Evolutionary conservation across 2,888 invertebrate genomes (phyloP).

Genomic region (Eurytoma californica): DNA sequence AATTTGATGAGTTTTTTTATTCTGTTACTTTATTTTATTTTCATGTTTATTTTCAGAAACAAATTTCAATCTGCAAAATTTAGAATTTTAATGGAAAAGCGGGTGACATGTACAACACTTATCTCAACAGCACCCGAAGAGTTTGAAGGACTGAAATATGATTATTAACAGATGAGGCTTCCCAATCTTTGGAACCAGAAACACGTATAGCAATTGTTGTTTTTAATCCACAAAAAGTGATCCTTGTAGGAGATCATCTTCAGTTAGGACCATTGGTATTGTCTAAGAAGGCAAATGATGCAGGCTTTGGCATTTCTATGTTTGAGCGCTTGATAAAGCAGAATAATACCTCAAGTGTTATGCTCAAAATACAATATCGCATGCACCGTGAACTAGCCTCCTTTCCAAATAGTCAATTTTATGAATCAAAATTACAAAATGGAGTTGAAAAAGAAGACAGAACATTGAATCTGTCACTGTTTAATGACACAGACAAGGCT

Average conservation of each 20-base stretch:
- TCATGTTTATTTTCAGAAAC: not conserved
- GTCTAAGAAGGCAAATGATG: slow-evolving; percentile 4
- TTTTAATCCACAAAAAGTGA: slow-evolving; percentile 2
- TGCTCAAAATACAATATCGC: slow-evolving; percentile 3
- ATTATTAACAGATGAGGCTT: slow-evolving; percentile 2
- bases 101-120: not conserved
- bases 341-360: not conserved
- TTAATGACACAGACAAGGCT: slow-evolving; percentile 2
- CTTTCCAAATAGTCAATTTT: slow-evolving; percentile 11
- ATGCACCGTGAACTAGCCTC: slow-evolving; percentile 9
- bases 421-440: slow-evolving; percentile 18
- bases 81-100: not conserved
- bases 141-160: slow-evolving; percentile 4
- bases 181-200: slow-evolving; percentile 20
- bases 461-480: not conserved
- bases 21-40: slow-evolving; percentile 1
- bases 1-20: not conserved
- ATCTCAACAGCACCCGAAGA: slow-evolving; percentile 2
- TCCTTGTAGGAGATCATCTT: slow-evolving; percentile 8
- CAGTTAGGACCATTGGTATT: slow-evolving; percentile 13
- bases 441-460: slow-evolving; percentile 4
- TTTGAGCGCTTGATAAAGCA: slow-evolving; percentile 8
- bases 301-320: slow-evolving; percentile 13
- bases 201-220: not conserved
- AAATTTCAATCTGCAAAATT: slow-evolving; percentile 3